These are phyloP conservation scores for Peucedramus taeniatus DNA, from an alignment of 2,113 vertebrate genomes.

Conservation along the genomic window DNA sequence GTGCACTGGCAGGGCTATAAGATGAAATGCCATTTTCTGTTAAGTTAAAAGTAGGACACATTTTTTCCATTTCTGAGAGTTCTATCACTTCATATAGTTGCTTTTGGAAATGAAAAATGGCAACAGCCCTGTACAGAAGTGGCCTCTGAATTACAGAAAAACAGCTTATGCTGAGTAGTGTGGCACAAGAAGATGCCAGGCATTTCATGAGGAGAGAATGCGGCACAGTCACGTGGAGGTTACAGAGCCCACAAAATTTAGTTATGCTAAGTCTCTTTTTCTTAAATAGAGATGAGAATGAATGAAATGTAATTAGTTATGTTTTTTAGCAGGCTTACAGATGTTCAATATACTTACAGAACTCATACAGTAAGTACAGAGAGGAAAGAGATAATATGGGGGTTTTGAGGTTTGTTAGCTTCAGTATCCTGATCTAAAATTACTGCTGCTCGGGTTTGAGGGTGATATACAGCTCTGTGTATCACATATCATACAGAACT, in stretches of 20 bases:
- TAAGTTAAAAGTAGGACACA: conserved; percentile 8
- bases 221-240: neutral
- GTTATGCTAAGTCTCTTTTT: neutral
- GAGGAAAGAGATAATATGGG: neutral
- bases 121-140: neutral
- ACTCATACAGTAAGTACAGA: neutral
- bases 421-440: neutral
- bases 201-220: neutral
- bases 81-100: conserved; percentile 14
- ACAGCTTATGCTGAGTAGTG: neutral
- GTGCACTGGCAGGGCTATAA: neutral
- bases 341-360: neutral
- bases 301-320: neutral
- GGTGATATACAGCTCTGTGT: neutral
- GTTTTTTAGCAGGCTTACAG: neutral
- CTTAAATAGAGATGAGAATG: neutral
- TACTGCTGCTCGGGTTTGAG: neutral
- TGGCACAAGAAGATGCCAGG: neutral
- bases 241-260: neutral
- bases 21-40: conserved; percentile 34
- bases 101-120: conserved; percentile 28
- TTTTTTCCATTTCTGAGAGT: conserved; percentile 15
- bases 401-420: neutral
- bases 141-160: conserved; percentile 17
- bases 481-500: neutral